Base-by-base conservation (phyloP, 1,140 invertebrate species). In the Ganaspis sp. region DNA sequence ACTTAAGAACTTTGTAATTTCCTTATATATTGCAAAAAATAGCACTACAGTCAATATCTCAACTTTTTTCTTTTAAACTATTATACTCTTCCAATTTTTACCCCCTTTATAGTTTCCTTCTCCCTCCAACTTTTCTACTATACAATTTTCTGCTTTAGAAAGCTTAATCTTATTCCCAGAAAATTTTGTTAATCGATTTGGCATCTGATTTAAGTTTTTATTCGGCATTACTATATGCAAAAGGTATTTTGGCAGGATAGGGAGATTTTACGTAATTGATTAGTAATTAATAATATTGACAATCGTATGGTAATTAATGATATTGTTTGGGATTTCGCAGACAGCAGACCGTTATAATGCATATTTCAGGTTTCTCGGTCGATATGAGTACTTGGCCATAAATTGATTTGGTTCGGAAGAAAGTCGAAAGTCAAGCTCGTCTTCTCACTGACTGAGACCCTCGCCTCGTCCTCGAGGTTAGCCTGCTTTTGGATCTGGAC, bases 401-500 rank as follows among this genome's bases (percentile, higher is more conserved):
- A 64, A 64, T 64, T 21, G 23, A 64, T 64, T 64, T 64, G 8
- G 58, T 15, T 37, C 53, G 70, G 75, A 80, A 80, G 79, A 80
- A 77, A 75, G 79, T 80, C 75, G 72, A 58, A 58, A 73, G 72
- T 38, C 42, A 53, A 64, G 58, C 58, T 29, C 26, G 58, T 29
- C 58, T 64, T 64, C 23, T 26, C 58, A 15, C n/a, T 17, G 11
- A 15, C 29, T 6, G 29, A 49, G 12, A 64, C 23, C 23, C 72
- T 73, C 29, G n/a, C 23, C 72, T 73, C 29, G n/a, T 70, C 72
- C 70, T 58, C 69, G 17, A 73, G 75, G 74, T 74, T 75, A 75
- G 75, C 73, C 70, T 80, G 77, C 73, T 75, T 75, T 77, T 80
- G 75, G 76, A 77, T 80, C 69, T 76, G 73, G 78, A 77, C 78